These are phyloP conservation scores for Spermophilus dauricus DNA, from an alignment of 2,113 vertebrate species.

Conservation along the genomic window DNA sequence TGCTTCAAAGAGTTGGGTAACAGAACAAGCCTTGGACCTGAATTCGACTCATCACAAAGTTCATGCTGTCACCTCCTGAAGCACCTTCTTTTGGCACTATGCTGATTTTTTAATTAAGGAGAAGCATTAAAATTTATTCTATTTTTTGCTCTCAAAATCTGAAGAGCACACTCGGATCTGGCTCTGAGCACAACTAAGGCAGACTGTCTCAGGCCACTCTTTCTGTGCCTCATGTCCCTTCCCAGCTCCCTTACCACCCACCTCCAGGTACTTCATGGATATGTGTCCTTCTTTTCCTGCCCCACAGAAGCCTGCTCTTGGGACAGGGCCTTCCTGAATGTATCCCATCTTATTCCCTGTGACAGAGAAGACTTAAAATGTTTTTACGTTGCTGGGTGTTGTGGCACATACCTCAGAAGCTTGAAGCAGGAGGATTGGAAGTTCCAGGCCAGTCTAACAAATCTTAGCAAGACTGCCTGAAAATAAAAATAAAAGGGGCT, in stretches of 20 bases:
- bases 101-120: neutral
- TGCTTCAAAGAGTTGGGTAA: neutral
- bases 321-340: neutral
- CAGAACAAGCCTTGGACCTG: neutral
- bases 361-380: neutral
- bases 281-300: neutral
- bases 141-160: neutral
- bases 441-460: too few species aligned
- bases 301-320: neutral
- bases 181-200: too few species aligned
- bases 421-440: too few species aligned
- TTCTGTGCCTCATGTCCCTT: neutral
- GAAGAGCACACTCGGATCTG: neutral
- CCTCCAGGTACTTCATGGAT: neutral
- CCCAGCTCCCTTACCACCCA: neutral
- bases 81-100: neutral
- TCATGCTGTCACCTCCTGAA: neutral
- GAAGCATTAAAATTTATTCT: neutral
- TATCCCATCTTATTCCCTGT: neutral
- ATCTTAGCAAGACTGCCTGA: neutral
- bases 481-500: too few species aligned
- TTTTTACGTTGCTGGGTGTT: too few species aligned
- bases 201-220: neutral
- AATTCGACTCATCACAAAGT: neutral
- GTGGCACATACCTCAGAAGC: too few species aligned